These are phyloP conservation scores for Oryzias woworae DNA, from an alignment of 2,113 vertebrate genomes.

Conservation along the genomic window DNA sequence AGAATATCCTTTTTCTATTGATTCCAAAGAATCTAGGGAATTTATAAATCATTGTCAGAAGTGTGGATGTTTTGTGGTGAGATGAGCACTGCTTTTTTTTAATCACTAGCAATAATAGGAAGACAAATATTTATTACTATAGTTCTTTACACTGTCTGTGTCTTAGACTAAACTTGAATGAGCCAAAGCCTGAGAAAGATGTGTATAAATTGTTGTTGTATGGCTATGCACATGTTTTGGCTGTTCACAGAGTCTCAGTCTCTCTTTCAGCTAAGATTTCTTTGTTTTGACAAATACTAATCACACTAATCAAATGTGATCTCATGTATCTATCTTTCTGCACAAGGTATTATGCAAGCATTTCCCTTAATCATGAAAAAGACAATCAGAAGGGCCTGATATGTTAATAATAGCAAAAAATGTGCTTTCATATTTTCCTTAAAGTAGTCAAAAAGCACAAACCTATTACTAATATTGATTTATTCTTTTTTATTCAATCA, in stretches of 20 bases:
- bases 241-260: slow-evolving; percentile 52
- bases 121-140: slow-evolving; percentile 64
- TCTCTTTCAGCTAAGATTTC: slow-evolving; percentile 52
- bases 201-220: slow-evolving; percentile 47
- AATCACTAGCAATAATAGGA: slow-evolving; percentile 74
- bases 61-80: slow-evolving; percentile 60
- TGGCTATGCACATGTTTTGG: slow-evolving; percentile 56
- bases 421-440: slow-evolving; percentile 8
- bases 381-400: slow-evolving; percentile 19
- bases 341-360: slow-evolving; percentile 41
- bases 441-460: slow-evolving; percentile 13
- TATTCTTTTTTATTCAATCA: slow-evolving; percentile 18
- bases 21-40: slow-evolving; percentile 72
- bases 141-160: slow-evolving; percentile 71
- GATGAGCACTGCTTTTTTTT: slow-evolving; percentile 64
- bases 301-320: slow-evolving; percentile 50
- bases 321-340: slow-evolving; percentile 50
- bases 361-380: slow-evolving; percentile 32
- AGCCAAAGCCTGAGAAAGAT: slow-evolving; percentile 71
- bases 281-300: slow-evolving; percentile 39
- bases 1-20: slow-evolving; percentile 52
- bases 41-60: slow-evolving; percentile 59
- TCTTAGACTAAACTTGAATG: slow-evolving; percentile 72
- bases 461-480: neutral
- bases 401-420: slow-evolving; percentile 14